A percentile compares a stretch with the other conserved stretches of the same genome.
Evolutionary conservation across 2,888 invertebrate genomes (phyloP).

Genomic region (Clostera curtula): DNA sequence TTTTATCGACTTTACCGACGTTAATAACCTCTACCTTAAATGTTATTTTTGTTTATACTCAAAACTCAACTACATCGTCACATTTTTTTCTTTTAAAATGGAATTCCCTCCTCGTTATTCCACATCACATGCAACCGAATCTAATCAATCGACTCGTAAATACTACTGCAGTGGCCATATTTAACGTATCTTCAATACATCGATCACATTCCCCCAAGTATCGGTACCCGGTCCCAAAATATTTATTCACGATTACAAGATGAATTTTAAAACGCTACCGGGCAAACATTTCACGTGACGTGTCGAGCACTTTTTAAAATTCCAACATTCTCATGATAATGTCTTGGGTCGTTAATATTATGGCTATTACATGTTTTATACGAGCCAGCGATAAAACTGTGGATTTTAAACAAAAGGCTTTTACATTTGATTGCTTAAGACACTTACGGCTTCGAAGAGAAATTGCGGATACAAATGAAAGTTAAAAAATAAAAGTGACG

Average conservation of each 20-base stretch:
- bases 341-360: slow-evolving; percentile 30
- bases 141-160: slow-evolving; percentile 16
- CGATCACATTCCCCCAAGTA: slow-evolving; percentile 36
- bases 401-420: slow-evolving; percentile 27
- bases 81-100: too few relatives aligned
- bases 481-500: background rate
- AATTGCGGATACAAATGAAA: slow-evolving; percentile 14
- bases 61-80: too few relatives aligned
- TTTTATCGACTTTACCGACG: too few relatives aligned
- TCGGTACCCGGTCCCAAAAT: slow-evolving; percentile 35
- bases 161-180: slow-evolving; percentile 17
- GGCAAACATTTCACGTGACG: slow-evolving; percentile 24
- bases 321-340: slow-evolving; percentile 31
- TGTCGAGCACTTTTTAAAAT: slow-evolving; percentile 35
- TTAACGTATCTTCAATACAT: slow-evolving; percentile 27
- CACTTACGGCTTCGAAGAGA: slow-evolving; percentile 11
- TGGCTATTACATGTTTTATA: slow-evolving; percentile 27
- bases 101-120: slow-evolving; percentile 11
- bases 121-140: slow-evolving; percentile 9
- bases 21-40: too few relatives aligned
- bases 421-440: slow-evolving; percentile 27
- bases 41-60: too few relatives aligned
- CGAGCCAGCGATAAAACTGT: slow-evolving; percentile 26
- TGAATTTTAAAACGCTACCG: slow-evolving; percentile 43
- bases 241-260: slow-evolving; percentile 37